Conservation (phyloP, 1,140 invertebrate genomes). For the Apis mellifera region Amel_HAv3.1 CM009943.2:5184001-5184500, state of each 20-base stretch:
- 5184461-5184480: too few species aligned
- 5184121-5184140: background rate
- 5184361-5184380: too few species aligned
- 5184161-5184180: background rate
- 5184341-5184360: too few species aligned
- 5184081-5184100: background rate
- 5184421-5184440: too few species aligned
- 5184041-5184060: background rate
- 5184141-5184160: background rate
- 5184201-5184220: too few species aligned
- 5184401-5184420: too few species aligned
- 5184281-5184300: background rate
- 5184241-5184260: background rate
- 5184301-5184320: background rate
- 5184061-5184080: background rate
- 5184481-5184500: too few species aligned
- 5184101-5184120: background rate
- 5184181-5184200: background rate
- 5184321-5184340: too few species aligned
- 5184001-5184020: slow-evolving; percentile 1
- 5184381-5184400: too few species aligned
- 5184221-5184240: too few species aligned
- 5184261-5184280: background rate
- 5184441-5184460: too few species aligned
- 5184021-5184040: background rate